These are phyloP conservation scores for Mycteria americana DNA, from an alignment of 2,797 vertebrate species.

Conservation along the genomic window DNA sequence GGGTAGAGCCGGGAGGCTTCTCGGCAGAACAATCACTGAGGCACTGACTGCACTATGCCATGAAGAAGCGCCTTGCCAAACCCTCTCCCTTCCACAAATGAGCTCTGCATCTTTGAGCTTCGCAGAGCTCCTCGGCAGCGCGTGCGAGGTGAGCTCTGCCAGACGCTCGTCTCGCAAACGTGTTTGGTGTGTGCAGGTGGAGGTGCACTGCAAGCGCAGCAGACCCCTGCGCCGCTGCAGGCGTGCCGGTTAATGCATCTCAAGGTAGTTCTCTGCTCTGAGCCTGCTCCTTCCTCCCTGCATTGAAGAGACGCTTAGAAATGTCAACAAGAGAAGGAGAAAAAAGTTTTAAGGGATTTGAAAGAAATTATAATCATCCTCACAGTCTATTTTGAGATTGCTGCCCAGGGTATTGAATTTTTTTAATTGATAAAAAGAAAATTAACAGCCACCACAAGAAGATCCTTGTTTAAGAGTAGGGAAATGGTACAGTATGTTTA, in stretches of 20 bases:
- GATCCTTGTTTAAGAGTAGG: background rate
- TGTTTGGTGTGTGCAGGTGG: too few species aligned
- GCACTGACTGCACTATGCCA: fast-evolving
- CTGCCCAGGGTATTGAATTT: background rate
- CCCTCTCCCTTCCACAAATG: background rate
- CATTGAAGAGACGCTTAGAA: background rate
- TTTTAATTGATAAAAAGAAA: background rate
- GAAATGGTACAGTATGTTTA: background rate
- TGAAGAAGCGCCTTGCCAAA: background rate
- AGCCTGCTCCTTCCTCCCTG: background rate
- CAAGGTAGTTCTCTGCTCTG: background rate
- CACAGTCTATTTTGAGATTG: background rate
- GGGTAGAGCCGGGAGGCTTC: background rate
- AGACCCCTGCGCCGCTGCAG: too few species aligned
- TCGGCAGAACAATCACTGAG: background rate
- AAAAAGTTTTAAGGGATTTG: background rate
- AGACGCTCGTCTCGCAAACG: fast-evolving
- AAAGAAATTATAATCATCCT: background rate
- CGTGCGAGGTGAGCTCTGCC: background rate
- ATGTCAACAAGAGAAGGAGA: background rate
- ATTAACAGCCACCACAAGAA: background rate
- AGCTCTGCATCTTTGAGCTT: background rate
- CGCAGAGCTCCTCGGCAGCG: background rate
- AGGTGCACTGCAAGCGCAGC: background rate
- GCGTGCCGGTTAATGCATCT: background rate